phyloP scores from a whole-genome alignment of 1,140 invertebrate species.

The Odontomachus brunneus region DNA sequence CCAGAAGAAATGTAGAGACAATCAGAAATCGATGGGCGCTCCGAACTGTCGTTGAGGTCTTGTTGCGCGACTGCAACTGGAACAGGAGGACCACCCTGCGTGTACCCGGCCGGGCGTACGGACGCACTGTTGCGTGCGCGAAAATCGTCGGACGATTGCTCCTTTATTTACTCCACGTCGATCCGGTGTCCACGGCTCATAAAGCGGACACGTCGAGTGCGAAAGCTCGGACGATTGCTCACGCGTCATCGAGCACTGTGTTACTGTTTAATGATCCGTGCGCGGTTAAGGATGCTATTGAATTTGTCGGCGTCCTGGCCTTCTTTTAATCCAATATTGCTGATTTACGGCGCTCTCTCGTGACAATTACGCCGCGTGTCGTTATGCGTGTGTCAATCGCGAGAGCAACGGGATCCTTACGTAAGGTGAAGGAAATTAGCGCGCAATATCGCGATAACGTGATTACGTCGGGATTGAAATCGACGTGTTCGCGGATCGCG shows the following conservation, averaged over 20 bases:
- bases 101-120: background rate
- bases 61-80: no score
- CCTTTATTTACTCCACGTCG: conserved; percentile 33
- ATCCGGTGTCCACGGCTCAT: conserved; percentile 40
- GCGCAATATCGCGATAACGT: background rate
- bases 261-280: conserved; percentile 47
- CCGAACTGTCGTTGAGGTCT: background rate
- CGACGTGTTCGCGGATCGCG: background rate
- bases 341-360: conserved; percentile 39
- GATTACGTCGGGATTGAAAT: conserved; percentile 22
- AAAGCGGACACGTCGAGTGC: conserved; percentile 55
- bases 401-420: no score
- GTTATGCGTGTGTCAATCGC: conserved; percentile 20
- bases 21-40: background rate
- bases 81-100: no score
- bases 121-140: conserved; percentile 9
- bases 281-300: conserved; percentile 38
- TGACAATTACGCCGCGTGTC: conserved; percentile 17
- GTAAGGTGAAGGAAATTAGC: background rate
- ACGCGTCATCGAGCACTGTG: conserved; percentile 20
- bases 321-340: background rate
- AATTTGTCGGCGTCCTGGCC: conserved; percentile 11
- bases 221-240: conserved; percentile 46
- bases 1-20: no score
- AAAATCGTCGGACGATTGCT: conserved; percentile 42